phyloP scores from a whole-genome alignment of 2,797 vertebrate species.

The Bradypodion ventrale region DNA sequence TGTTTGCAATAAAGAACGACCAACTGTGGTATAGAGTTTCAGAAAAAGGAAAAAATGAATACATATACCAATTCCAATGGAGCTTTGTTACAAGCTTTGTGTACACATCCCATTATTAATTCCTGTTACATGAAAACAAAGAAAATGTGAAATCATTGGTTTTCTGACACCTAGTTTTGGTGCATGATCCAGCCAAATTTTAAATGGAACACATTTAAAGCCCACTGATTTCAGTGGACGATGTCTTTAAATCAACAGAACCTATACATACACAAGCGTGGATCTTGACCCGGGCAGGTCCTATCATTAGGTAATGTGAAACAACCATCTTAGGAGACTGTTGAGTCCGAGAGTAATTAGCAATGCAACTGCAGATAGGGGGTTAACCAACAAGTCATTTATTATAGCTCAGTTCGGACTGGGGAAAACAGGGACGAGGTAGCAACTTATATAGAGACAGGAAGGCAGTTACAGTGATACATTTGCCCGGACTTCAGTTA shows the following conservation, averaged over 20 bases:
- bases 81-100: background rate
- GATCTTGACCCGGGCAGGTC: background rate
- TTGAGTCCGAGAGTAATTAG: too few relatives aligned
- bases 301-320: too few relatives aligned
- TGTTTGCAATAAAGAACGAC: slow-evolving; percentile 25
- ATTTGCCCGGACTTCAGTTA: too few relatives aligned
- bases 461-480: too few relatives aligned
- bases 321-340: too few relatives aligned
- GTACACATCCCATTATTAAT: background rate
- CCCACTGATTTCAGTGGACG: too few relatives aligned
- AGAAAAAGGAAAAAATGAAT: slow-evolving; percentile 22
- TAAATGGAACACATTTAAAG: background rate
- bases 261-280: background rate
- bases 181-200: background rate
- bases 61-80: background rate
- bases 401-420: too few relatives aligned
- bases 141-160: background rate
- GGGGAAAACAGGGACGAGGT: too few relatives aligned
- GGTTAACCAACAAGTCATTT: too few relatives aligned
- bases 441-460: too few relatives aligned
- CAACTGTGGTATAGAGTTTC: background rate
- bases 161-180: background rate
- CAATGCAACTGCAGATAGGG: too few relatives aligned
- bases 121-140: background rate
- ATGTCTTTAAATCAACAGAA: background rate